phyloP scores from a whole-genome alignment of 2,797 vertebrate species.

The Schizopygopsis malacanthus region DNA sequence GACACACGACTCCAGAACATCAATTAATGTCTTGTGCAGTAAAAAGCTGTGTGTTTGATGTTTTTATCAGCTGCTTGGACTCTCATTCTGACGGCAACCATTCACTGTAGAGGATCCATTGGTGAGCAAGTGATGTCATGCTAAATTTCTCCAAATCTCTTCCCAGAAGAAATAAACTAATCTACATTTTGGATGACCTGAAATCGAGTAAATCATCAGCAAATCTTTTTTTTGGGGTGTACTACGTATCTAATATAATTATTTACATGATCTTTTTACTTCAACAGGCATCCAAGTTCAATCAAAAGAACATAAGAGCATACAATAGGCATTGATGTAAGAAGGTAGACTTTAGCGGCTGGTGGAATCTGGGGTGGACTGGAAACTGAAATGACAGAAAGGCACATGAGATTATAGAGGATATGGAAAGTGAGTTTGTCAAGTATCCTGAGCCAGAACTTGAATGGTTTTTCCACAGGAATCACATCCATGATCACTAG shows the following conservation, averaged over 20 bases:
- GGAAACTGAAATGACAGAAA: conserved; percentile 25
- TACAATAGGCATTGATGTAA: background rate
- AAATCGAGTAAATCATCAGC: background rate
- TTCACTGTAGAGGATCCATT: background rate
- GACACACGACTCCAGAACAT: background rate
- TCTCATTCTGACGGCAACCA: background rate
- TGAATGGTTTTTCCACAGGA: conserved; percentile 29
- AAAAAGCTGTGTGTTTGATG: background rate
- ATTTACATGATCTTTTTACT: conserved; percentile 29
- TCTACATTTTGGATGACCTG: background rate
- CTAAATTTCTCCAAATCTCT: background rate
- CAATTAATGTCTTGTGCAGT: background rate
- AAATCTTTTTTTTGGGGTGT: background rate
- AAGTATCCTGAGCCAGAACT: background rate
- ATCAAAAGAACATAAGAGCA: background rate
- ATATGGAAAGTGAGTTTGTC: conserved; percentile 43
- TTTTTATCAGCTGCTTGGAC: background rate
- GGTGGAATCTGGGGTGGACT: background rate
- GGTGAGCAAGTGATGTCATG: background rate
- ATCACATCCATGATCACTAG: conserved; percentile 33
- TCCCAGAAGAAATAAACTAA: background rate
- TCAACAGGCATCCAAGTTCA: background rate
- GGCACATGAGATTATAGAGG: conserved; percentile 22
- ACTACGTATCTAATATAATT: background rate
- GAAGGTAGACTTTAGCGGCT: background rate